Evolutionary conservation across 2,888 invertebrate species (phyloP).

Genomic region (Dioctria linearis): DNA sequence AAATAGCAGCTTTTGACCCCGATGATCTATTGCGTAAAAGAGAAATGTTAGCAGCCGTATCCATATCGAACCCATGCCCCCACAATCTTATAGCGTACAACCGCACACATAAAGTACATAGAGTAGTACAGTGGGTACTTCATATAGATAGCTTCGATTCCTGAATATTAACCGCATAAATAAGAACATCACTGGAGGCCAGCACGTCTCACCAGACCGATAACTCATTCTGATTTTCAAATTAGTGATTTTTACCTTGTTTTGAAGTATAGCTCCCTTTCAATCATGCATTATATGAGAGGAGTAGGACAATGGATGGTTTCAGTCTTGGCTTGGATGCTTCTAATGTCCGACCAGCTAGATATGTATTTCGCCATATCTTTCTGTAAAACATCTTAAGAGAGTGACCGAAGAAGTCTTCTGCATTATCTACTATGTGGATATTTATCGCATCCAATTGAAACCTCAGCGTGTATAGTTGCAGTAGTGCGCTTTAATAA

Average conservation of each 20-base stretch:
- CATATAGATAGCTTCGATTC: slow-evolving; percentile 27
- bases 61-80: neutral
- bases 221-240: slow-evolving; percentile 31
- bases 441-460: neutral
- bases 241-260: slow-evolving; percentile 20
- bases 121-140: neutral
- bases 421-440: neutral
- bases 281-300: neutral
- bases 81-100: neutral
- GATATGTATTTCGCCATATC: too few species aligned
- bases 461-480: neutral
- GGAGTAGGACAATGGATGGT: slow-evolving; percentile 20
- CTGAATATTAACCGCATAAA: slow-evolving; percentile 23
- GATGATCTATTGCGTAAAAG: slow-evolving; percentile 43
- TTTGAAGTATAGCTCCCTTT: neutral
- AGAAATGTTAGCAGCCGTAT: slow-evolving; percentile 26
- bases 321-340: slow-evolving; percentile 13
- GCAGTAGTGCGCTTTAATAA: neutral
- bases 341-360: neutral
- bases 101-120: neutral
- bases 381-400: too few species aligned
- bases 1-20: slow-evolving; percentile 38
- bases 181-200: slow-evolving; percentile 41
- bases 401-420: too few species aligned
- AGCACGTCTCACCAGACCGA: slow-evolving; percentile 18